Percentiles rank a stretch among this genome's conserved stretches.
These are phyloP conservation scores for Vesta saturnalis DNA, from an alignment of 2,888 invertebrate genomes.

Conservation along the genomic window DNA sequence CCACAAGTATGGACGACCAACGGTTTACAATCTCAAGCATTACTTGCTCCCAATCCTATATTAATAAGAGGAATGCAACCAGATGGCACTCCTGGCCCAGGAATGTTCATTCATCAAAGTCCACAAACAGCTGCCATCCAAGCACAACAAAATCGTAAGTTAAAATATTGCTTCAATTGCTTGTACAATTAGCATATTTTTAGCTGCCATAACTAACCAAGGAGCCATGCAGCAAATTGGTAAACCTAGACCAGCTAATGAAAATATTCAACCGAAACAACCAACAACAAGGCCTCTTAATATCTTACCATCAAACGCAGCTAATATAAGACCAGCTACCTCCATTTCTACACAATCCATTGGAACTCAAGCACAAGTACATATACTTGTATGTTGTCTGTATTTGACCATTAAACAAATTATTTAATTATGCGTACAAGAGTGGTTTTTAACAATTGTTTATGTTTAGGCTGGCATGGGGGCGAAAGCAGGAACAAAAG, in stretches of 20 bases:
- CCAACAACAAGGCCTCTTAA: constrained; percentile 60
- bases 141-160: constrained; percentile 72
- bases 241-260: constrained; percentile 65
- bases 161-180: neutral
- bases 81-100: constrained; percentile 71
- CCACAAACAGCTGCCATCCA: constrained; percentile 73
- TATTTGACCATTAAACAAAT: constrained; percentile 17
- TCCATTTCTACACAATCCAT: constrained; percentile 87
- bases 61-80: constrained; percentile 84
- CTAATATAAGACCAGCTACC: constrained; percentile 77
- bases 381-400: constrained; percentile 41
- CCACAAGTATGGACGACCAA: constrained; percentile 81
- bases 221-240: constrained; percentile 63
- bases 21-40: constrained; percentile 74
- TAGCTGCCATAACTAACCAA: constrained; percentile 59
- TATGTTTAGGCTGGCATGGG: constrained; percentile 54
- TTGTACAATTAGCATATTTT: neutral
- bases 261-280: constrained; percentile 66
- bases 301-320: constrained; percentile 65
- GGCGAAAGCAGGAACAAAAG: constrained; percentile 69
- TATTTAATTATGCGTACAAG: neutral
- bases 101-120: constrained; percentile 86
- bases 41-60: constrained; percentile 81
- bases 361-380: constrained; percentile 67
- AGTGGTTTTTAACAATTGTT: neutral